Conservation (phyloP, 2,888 invertebrate genomes). For the Chrysotoxum bicinctum region DNA sequence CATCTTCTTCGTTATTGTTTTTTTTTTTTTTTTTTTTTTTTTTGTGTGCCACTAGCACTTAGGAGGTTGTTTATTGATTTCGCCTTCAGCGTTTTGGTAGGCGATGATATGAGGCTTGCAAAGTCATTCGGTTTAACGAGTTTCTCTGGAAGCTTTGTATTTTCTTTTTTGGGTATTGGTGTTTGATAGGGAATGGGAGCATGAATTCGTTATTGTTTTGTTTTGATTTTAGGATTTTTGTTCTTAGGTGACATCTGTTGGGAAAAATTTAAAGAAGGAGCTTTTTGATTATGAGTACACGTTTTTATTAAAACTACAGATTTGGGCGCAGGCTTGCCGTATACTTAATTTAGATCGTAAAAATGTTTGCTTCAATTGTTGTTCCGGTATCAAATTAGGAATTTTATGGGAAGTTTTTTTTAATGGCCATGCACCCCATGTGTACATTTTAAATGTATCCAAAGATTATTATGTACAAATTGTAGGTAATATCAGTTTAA, state of each 20-base stretch:
- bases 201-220: conserved; percentile 48
- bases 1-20: conserved; percentile 7
- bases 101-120: conserved; percentile 9
- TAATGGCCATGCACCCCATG: too few species aligned
- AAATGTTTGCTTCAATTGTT: neutral
- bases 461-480: too few species aligned
- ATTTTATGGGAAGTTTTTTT: neutral
- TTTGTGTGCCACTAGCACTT: conserved; percentile 36
- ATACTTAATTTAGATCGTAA: neutral
- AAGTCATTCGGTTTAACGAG: conserved; percentile 8
- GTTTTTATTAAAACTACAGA: neutral
- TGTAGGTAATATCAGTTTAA: too few species aligned
- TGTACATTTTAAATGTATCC: too few species aligned
- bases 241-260: neutral
- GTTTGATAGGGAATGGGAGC: neutral
- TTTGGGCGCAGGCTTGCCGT: neutral
- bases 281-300: neutral
- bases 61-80: conserved; percentile 48
- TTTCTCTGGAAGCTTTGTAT: neutral
- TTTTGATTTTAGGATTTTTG: conserved; percentile 11
- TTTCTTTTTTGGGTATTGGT: neutral
- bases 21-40: conserved; percentile 12
- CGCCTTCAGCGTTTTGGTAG: neutral
- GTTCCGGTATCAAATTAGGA: neutral
- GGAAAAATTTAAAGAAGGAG: neutral